These are phyloP conservation scores for Clunio marinus DNA, from an alignment of 2,888 invertebrate genomes.

Conservation along the genomic window DNA sequence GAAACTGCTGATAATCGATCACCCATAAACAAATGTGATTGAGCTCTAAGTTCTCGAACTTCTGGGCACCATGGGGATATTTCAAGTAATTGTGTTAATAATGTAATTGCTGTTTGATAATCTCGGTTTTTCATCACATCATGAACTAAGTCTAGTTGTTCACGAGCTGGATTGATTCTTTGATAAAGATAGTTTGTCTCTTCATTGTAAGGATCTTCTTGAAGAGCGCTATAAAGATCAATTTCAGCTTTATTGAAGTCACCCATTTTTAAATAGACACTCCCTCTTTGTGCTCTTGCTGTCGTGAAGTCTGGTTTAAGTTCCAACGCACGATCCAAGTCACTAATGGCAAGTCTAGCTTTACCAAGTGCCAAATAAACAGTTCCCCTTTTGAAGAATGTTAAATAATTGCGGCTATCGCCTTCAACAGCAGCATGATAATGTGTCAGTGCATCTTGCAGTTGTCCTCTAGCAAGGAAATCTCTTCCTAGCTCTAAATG, in stretches of 20 bases:
- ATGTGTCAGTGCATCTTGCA: conserved; percentile 93
- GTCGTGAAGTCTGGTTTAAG: conserved; percentile 92
- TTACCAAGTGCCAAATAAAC: conserved; percentile 94
- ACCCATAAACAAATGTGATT: conserved; percentile 72
- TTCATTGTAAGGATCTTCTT: conserved; percentile 68
- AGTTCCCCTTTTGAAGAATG: conserved; percentile 92
- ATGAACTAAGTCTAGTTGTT: conserved; percentile 62
- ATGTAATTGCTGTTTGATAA: conserved; percentile 58
- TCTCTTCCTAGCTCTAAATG: conserved; percentile 93
- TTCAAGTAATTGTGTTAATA: conserved; percentile 67
- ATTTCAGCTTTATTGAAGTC: conserved; percentile 73
- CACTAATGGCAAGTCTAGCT: conserved; percentile 89
- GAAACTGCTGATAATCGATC: conserved; percentile 79
- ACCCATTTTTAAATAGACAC: conserved; percentile 85
- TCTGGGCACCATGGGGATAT: conserved; percentile 84
- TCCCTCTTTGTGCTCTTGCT: conserved; percentile 78
- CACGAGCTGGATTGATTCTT: conserved; percentile 60
- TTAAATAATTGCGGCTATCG: conserved; percentile 92
- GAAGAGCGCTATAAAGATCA: conserved; percentile 74
- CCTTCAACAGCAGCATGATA: conserved; percentile 98
- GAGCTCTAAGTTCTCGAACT: conserved; percentile 79
- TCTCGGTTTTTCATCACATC: conserved; percentile 59
- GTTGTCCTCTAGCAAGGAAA: conserved; percentile 85
- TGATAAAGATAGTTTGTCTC: conserved; percentile 70
- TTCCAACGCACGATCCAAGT: conserved; percentile 87